These are phyloP conservation scores for Montipora cactus DNA, from an alignment of 64 coral and sea anemone species.

Conservation along the genomic window DNA sequence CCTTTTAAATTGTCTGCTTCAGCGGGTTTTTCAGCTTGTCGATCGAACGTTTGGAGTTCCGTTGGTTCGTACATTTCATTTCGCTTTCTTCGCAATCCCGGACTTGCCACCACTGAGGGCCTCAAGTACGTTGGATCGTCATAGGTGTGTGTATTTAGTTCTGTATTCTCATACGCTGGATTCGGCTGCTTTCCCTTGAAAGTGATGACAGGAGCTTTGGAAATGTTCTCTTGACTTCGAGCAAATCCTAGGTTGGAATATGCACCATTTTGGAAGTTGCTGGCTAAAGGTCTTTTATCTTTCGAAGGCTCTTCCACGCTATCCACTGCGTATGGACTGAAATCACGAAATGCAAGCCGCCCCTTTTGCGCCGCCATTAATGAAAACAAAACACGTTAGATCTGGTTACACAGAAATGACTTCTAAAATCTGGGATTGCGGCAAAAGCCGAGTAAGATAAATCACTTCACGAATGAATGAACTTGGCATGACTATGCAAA, in stretches of 20 bases:
- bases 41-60: neutral
- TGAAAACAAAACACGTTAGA: neutral
- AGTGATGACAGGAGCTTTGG: neutral
- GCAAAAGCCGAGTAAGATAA: neutral
- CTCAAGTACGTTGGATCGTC: neutral
- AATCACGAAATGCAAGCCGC: neutral
- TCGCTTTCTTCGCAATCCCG: constrained; percentile 1
- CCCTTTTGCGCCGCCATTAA: constrained; percentile 21
- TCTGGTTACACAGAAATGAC: neutral
- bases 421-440: neutral
- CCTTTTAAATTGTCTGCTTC: neutral
- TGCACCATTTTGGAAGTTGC: constrained; percentile 5
- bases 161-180: constrained; percentile 23
- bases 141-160: neutral
- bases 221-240: constrained; percentile 2
- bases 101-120: neutral
- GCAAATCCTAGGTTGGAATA: neutral
- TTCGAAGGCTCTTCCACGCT: neutral
- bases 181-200: neutral
- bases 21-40: neutral
- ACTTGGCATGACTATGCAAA: neutral
- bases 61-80: constrained; percentile 34
- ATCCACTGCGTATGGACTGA: constrained; percentile 33
- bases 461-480: constrained; percentile 18
- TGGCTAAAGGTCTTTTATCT: neutral